Evolutionary conservation across 2,797 vertebrate species (phyloP).

Genomic region (Phyllotis vaccarum): DNA sequence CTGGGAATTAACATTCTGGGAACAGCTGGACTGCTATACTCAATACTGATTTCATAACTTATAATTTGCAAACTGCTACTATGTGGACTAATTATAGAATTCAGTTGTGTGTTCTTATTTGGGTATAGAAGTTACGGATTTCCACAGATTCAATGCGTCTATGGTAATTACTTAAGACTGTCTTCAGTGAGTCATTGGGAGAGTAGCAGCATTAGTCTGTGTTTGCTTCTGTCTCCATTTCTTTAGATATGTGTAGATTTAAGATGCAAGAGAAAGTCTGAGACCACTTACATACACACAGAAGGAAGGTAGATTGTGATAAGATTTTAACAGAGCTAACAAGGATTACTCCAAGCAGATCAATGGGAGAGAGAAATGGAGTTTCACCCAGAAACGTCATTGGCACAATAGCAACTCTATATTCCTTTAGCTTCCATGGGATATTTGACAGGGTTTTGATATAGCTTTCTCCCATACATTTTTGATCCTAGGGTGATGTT

Average conservation of each 20-base stretch:
- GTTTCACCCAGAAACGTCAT: not conserved
- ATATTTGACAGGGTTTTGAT: not conserved
- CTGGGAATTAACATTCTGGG: constrained; percentile 72
- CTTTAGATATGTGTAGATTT: not conserved
- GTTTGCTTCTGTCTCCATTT: constrained; percentile 29
- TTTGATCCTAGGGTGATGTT: not conserved
- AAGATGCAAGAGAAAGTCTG: not conserved
- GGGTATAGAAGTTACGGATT: constrained; percentile 62
- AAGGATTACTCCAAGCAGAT: not conserved
- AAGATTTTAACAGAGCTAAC: not conserved
- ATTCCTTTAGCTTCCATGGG: not conserved
- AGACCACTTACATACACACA: not conserved
- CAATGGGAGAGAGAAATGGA: not conserved
- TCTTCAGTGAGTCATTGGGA: constrained; percentile 52
- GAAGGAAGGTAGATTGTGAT: not conserved
- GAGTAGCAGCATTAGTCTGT: not conserved
- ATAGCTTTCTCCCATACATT: not conserved
- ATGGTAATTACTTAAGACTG: constrained; percentile 68
- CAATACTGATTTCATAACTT: constrained; percentile 72
- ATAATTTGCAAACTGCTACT: constrained; percentile 73
- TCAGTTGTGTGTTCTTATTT: constrained; percentile 70
- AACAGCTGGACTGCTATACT: constrained; percentile 69
- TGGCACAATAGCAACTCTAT: not conserved
- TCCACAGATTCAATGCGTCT: constrained; percentile 57
- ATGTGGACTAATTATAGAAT: constrained; percentile 72